Conservation (phyloP, 2,797 vertebrate species). For the Macroramphosus scolopax region DNA sequence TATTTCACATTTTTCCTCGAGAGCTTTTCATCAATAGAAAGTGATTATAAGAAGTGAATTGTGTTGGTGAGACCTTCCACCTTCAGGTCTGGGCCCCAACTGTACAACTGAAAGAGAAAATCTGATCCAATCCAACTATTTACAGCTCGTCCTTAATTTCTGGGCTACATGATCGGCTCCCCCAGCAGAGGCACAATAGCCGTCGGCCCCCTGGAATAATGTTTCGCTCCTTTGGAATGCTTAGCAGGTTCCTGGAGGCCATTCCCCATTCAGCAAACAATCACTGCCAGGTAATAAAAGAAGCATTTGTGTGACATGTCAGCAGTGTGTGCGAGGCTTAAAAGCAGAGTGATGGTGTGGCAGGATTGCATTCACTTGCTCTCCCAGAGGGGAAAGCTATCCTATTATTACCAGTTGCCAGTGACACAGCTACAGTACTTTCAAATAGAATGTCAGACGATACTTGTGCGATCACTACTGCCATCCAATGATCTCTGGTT, state of each 20-base stretch:
- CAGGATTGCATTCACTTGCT: slow-evolving; percentile 81
- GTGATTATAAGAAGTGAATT: too few relatives aligned
- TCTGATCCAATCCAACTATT: slow-evolving; percentile 9
- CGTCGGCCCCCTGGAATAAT: slow-evolving; percentile 76
- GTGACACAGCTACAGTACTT: slow-evolving; percentile 80
- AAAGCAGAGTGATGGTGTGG: slow-evolving; percentile 89
- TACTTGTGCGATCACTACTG: slow-evolving; percentile 91
- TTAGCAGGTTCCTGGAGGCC: slow-evolving; percentile 74
- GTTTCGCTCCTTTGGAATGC: slow-evolving; percentile 80
- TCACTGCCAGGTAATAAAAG: slow-evolving; percentile 90
- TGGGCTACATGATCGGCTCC: slow-evolving; percentile 34
- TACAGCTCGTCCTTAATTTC: slow-evolving; percentile 36
- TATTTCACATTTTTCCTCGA: too few relatives aligned
- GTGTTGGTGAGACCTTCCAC: too few relatives aligned
- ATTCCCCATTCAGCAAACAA: slow-evolving; percentile 85
- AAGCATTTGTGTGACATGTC: slow-evolving; percentile 89
- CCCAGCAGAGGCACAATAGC: slow-evolving; percentile 68
- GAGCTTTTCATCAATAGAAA: too few relatives aligned
- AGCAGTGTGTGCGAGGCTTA: slow-evolving; percentile 81
- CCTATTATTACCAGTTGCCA: slow-evolving; percentile 88
- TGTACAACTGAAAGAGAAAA: too few relatives aligned
- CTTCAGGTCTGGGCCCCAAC: too few relatives aligned
- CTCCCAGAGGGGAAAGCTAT: slow-evolving; percentile 81
- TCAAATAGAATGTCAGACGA: slow-evolving; percentile 89
- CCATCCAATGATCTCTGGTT: slow-evolving; percentile 78